Conservation (phyloP, 2,888 invertebrate species). For the Chironomus riparius region DNA sequence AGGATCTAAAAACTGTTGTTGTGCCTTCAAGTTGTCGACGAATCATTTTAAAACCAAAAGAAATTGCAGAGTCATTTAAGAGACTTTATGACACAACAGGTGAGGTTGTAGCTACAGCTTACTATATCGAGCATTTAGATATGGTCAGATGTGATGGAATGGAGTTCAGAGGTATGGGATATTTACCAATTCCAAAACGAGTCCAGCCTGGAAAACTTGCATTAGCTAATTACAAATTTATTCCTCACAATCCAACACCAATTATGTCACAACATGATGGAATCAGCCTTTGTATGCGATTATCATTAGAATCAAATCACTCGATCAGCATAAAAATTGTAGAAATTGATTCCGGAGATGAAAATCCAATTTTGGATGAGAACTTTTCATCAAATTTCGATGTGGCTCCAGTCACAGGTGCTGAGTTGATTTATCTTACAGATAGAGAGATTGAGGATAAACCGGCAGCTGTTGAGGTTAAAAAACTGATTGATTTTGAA, state of each 20-base stretch:
- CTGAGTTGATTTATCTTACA: not conserved
- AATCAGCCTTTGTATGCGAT: conserved; percentile 54
- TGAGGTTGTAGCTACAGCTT: conserved; percentile 33
- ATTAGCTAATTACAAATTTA: conserved; percentile 64
- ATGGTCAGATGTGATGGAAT: conserved; percentile 60
- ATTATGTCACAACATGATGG: conserved; percentile 41
- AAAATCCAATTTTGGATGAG: not conserved
- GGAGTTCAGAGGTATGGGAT: conserved; percentile 65
- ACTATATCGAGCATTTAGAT: conserved; percentile 36
- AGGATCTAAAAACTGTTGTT: conserved; percentile 58
- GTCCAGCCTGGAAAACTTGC: conserved; percentile 61
- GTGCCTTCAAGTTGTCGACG: conserved; percentile 68
- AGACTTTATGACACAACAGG: conserved; percentile 34
- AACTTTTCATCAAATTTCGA: not conserved
- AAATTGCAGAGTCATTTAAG: conserved; percentile 47
- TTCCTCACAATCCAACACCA: conserved; percentile 49
- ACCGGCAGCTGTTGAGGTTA: conserved; percentile 51
- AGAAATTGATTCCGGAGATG: not conserved
- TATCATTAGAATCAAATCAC: conserved; percentile 57
- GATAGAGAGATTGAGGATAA: not conserved
- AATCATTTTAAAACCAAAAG: conserved; percentile 56
- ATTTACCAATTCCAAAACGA: conserved; percentile 61
- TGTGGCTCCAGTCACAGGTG: not conserved
- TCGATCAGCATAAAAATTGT: conserved; percentile 46
- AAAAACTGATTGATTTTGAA: conserved; percentile 51